Evolutionary conservation across 2,888 invertebrate genomes (phyloP).

Genomic region (Pandemis corylana): DNA sequence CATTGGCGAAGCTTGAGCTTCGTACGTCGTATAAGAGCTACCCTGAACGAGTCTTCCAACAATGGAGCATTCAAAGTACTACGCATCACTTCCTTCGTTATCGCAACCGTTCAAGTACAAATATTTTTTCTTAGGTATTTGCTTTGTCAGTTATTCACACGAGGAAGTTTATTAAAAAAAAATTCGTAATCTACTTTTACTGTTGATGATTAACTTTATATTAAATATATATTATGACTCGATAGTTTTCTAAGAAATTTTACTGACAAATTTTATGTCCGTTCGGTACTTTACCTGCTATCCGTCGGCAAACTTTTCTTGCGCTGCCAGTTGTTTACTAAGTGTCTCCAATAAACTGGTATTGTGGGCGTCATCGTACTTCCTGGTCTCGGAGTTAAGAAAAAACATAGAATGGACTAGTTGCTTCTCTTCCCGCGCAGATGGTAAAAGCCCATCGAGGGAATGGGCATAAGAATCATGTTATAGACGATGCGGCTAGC

Average conservation of each 20-base stretch:
- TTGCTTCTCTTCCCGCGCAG: too few relatives aligned
- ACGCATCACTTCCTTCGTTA: conserved; percentile 5
- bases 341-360: too few relatives aligned
- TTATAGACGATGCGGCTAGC: too few relatives aligned
- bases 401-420: too few relatives aligned
- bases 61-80: conserved; percentile 16
- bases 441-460: too few relatives aligned
- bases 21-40: background rate
- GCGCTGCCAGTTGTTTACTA: too few relatives aligned
- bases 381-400: too few relatives aligned
- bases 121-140: conserved; percentile 11
- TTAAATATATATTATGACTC: background rate
- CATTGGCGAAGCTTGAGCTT: conserved; percentile 10
- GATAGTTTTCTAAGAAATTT: background rate
- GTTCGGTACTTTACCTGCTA: too few relatives aligned
- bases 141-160: conserved; percentile 6
- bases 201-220: background rate
- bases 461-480: too few relatives aligned
- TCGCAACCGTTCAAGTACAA: conserved; percentile 8
- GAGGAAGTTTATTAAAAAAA: conserved; percentile 1
- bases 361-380: too few relatives aligned
- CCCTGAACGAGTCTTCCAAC: conserved; percentile 13
- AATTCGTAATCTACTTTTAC: background rate
- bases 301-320: too few relatives aligned
- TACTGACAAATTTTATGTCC: background rate